These are phyloP conservation scores for Cinara cedri DNA, from an alignment of 2,888 invertebrate species.

Conservation along the genomic window DNA sequence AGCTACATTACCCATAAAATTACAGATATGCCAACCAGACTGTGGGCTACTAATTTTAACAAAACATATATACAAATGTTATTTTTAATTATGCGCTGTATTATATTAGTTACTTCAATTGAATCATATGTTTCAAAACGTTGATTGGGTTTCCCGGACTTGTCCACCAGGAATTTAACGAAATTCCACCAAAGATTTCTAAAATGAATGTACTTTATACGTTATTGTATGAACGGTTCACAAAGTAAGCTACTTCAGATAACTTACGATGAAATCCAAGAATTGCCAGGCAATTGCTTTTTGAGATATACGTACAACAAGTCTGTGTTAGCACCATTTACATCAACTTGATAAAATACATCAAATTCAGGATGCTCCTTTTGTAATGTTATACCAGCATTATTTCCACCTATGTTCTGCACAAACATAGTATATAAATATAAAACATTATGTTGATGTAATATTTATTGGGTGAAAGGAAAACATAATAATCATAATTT, in stretches of 20 bases:
- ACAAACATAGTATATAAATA: neutral
- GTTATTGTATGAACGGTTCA: too few species aligned
- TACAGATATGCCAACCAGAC: too few species aligned
- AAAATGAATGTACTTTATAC: too few species aligned
- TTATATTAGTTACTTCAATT: too few species aligned
- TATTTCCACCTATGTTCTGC: neutral
- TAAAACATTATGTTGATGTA: too few species aligned
- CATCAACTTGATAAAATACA: neutral
- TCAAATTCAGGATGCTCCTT: neutral
- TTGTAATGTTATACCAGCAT: neutral
- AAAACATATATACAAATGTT: too few species aligned
- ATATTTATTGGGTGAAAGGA: too few species aligned
- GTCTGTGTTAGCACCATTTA: neutral
- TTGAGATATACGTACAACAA: neutral
- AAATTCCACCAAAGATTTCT: conserved; percentile 88
- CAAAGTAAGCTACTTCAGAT: neutral
- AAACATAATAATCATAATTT: too few species aligned
- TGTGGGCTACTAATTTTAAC: too few species aligned
- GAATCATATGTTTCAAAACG: conserved; percentile 68
- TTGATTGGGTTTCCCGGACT: conserved; percentile 73
- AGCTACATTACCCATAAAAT: too few species aligned
- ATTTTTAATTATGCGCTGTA: too few species aligned
- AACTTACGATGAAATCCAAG: neutral
- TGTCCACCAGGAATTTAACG: conserved; percentile 82
- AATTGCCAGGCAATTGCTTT: neutral